phyloP scores from a whole-genome alignment of 1,140 invertebrate species.

The Meteorus sp. region DNA sequence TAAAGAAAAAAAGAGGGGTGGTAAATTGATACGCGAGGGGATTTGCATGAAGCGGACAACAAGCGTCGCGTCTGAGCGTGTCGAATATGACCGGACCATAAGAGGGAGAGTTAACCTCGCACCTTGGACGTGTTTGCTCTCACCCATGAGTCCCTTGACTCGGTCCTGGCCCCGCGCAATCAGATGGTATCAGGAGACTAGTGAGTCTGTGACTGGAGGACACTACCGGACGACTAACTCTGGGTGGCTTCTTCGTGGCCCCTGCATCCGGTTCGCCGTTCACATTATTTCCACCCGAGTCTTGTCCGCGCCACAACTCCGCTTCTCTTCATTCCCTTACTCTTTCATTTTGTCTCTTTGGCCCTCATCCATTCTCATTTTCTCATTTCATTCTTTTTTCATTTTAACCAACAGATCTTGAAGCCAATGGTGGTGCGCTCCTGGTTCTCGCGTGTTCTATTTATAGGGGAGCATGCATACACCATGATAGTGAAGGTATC shows the following conservation, averaged over 20 bases:
- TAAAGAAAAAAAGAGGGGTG: background rate
- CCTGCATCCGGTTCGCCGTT: slow-evolving; percentile 28
- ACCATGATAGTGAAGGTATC: background rate
- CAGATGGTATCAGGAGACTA: slow-evolving; percentile 17
- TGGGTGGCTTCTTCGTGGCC: slow-evolving; percentile 25
- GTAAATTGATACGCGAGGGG: background rate
- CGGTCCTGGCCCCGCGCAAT: slow-evolving; percentile 11
- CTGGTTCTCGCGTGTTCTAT: background rate
- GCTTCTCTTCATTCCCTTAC: background rate
- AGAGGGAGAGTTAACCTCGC: slow-evolving; percentile 18
- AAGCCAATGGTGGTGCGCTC: background rate
- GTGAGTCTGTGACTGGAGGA: slow-evolving; percentile 4
- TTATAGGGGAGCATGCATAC: slow-evolving; percentile 6
- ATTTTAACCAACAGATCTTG: background rate
- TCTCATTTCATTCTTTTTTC: background rate
- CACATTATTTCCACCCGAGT: slow-evolving; percentile 27
- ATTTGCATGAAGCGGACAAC: too few species aligned
- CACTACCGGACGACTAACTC: slow-evolving; percentile 13
- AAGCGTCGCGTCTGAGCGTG: too few species aligned
- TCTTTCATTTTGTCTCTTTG: background rate
- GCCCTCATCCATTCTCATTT: background rate
- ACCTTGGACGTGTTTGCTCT: slow-evolving; percentile 22
- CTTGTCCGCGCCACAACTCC: slow-evolving; percentile 10
- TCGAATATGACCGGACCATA: slow-evolving; percentile 8
- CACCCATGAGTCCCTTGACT: background rate